phyloP scores from a whole-genome alignment of 92 coral and sea anemone genomes.

The Phenganax marumi region DNA sequence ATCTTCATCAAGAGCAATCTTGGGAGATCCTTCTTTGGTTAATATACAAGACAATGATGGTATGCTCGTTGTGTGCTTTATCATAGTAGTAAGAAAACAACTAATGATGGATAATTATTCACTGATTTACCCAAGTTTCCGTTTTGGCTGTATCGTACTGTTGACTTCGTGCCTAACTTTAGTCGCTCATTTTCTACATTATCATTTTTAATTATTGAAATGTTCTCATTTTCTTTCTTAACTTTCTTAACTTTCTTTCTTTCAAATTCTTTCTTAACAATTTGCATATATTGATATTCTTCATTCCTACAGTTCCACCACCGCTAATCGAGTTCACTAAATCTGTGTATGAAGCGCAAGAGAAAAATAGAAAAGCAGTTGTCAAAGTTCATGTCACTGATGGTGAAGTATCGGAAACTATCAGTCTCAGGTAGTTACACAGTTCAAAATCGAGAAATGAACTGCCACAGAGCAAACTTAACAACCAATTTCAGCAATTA shows the following conservation, averaged over 20 bases:
- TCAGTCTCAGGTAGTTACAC: neutral
- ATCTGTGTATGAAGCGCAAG: neutral
- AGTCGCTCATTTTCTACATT: no score
- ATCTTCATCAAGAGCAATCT: slow-evolving; percentile 6
- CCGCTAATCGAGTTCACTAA: neutral
- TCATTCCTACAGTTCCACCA: neutral
- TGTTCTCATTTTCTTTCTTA: no score
- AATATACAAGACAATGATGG: slow-evolving; percentile 30
- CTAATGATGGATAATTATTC: no score
- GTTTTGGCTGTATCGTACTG: no score
- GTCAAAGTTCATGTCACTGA: neutral
- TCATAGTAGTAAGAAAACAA: no score
- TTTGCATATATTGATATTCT: neutral
- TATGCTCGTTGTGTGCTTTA: neutral
- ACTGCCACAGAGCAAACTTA: no score
- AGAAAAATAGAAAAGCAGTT: neutral
- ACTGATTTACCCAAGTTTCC: no score
- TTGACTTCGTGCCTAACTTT: no score
- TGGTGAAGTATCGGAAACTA: neutral
- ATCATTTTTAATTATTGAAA: no score
- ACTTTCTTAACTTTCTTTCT: no score
- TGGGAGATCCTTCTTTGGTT: slow-evolving; percentile 21
- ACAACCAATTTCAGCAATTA: no score
- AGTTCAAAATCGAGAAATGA: neutral
- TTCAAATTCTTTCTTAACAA: no score